phyloP scores from a whole-genome alignment of 2,888 invertebrate genomes.

The Glyphotaelius pellucidus region DNA sequence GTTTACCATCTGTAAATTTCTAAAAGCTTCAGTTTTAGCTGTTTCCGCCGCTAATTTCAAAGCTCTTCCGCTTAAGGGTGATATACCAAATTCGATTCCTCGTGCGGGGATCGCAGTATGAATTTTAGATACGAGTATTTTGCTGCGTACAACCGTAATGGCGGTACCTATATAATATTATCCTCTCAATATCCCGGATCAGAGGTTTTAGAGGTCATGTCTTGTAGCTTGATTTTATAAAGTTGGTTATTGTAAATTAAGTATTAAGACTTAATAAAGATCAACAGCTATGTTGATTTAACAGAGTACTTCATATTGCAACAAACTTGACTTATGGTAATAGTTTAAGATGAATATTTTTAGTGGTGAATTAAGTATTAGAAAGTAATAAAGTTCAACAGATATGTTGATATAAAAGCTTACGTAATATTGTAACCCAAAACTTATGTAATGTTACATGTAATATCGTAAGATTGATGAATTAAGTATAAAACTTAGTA shows the following conservation, averaged over 20 bases:
- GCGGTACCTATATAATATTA: background rate
- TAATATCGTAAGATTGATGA: no score
- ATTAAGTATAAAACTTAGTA: no score
- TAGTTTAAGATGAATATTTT: no score
- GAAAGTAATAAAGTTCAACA: background rate
- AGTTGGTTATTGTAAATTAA: background rate
- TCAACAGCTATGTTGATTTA: no score
- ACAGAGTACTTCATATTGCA: no score
- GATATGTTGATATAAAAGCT: background rate
- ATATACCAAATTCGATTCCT: constrained; percentile 36
- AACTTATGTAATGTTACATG: background rate
- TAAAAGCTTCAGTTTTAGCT: constrained; percentile 41
- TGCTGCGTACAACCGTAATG: background rate
- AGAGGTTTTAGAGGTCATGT: background rate
- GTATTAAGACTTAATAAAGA: no score
- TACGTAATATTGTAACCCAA: background rate
- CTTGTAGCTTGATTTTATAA: background rate
- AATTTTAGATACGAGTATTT: background rate
- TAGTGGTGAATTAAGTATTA: background rate
- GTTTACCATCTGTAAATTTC: constrained; percentile 19
- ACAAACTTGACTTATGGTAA: no score
- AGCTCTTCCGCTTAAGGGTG: constrained; percentile 37
- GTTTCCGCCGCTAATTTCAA: constrained; percentile 41
- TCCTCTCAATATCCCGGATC: background rate
- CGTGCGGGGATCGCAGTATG: background rate